Evolutionary conservation across 1,140 invertebrate genomes (phyloP).

Genomic region (Drepana arcuata): DNA sequence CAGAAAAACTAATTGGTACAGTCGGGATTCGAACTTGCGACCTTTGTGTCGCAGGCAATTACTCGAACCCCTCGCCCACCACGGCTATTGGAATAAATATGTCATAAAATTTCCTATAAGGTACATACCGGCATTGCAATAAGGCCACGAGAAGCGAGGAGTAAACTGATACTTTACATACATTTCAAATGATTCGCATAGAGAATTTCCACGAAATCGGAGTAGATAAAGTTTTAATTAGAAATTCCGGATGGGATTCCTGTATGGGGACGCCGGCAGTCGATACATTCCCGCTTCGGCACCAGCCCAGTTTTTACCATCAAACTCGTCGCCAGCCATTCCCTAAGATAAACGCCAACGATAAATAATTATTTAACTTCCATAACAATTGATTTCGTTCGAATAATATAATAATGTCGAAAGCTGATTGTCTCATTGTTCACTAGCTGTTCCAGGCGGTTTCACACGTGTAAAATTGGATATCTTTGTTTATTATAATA

Average conservation of each 20-base stretch:
- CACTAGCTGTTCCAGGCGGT: background rate
- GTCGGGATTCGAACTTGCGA: too few relatives aligned
- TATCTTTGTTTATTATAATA: background rate
- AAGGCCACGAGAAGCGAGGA: too few relatives aligned
- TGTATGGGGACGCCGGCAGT: constrained; percentile 35
- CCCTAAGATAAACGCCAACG: constrained; percentile 33
- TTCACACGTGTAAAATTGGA: background rate
- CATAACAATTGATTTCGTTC: constrained; percentile 27
- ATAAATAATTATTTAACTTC: constrained; percentile 44
- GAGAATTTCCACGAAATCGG: constrained; percentile 23
- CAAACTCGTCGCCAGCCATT: constrained; percentile 45
- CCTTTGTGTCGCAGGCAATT: too few relatives aligned
- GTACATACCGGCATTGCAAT: too few relatives aligned
- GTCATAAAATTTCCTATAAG: too few relatives aligned
- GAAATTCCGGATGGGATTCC: constrained; percentile 60
- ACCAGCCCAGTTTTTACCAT: constrained; percentile 51
- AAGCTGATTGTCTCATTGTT: background rate
- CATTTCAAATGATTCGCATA: background rate
- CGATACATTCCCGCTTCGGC: constrained; percentile 57
- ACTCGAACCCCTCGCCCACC: too few relatives aligned
- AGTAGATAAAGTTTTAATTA: constrained; percentile 67
- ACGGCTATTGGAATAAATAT: too few relatives aligned
- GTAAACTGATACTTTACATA: too few relatives aligned
- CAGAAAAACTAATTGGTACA: too few relatives aligned
- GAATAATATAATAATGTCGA: constrained; percentile 16